Conservation (phyloP, 2,888 invertebrate species). For the Drosophila anomalata region DNA sequence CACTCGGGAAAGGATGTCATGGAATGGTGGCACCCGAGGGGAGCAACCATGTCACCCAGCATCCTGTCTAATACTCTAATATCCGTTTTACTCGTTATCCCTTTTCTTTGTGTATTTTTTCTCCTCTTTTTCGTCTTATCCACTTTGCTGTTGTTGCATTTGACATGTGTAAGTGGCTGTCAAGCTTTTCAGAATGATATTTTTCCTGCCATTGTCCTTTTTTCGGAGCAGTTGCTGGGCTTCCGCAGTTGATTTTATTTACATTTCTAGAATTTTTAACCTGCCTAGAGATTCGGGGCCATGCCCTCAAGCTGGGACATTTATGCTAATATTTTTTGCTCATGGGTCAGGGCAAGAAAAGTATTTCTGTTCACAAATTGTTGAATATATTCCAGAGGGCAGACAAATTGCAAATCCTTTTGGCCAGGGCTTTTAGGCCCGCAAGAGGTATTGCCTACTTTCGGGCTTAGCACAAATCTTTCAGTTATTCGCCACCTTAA, state of each 20-base stretch:
- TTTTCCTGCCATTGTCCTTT: slow-evolving; percentile 68
- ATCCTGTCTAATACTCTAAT: slow-evolving; percentile 76
- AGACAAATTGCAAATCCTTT: slow-evolving; percentile 35
- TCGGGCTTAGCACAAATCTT: slow-evolving; percentile 13
- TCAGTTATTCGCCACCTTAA: slow-evolving; percentile 9
- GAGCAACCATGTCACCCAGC: slow-evolving; percentile 60
- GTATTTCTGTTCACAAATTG: slow-evolving; percentile 50
- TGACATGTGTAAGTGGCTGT: slow-evolving; percentile 80
- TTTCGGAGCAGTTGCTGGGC: slow-evolving; percentile 21
- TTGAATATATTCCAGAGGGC: slow-evolving; percentile 14
- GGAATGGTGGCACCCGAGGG: slow-evolving; percentile 14
- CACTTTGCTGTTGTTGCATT: slow-evolving; percentile 57
- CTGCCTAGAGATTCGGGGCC: slow-evolving; percentile 31
- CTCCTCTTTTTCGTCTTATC: slow-evolving; percentile 9
- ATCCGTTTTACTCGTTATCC: slow-evolving; percentile 79
- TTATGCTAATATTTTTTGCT: slow-evolving; percentile 69
- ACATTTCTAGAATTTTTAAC: slow-evolving; percentile 73
- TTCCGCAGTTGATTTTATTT: slow-evolving; percentile 74
- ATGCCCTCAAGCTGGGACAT: slow-evolving; percentile 37
- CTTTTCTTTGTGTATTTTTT: slow-evolving; percentile 40
- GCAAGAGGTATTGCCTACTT: slow-evolving; percentile 32
- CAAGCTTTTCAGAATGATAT: slow-evolving; percentile 76
- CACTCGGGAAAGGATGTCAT: slow-evolving; percentile 13
- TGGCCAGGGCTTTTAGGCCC: slow-evolving; percentile 16
- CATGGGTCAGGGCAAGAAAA: slow-evolving; percentile 46